A percentile compares a stretch with the other conserved stretches of the same genome.
These are phyloP conservation scores for Synanthedon tipuliformis DNA, from an alignment of 2,888 invertebrate species.

Conservation along the genomic window DNA sequence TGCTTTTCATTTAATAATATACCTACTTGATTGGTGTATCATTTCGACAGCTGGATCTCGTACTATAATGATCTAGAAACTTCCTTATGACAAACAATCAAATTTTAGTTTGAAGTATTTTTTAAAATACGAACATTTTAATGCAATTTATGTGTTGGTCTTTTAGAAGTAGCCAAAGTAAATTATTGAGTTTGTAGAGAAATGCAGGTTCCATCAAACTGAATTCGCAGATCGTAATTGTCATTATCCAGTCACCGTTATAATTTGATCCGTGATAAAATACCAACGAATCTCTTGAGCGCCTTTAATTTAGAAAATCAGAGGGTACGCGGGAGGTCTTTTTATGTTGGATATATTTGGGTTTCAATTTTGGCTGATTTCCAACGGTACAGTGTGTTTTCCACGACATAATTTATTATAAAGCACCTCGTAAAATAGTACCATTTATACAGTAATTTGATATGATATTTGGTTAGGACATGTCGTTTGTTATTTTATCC, in stretches of 20 bases:
- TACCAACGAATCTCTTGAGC: not conserved
- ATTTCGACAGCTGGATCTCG: too few relatives aligned
- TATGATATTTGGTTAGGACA: constrained; percentile 14
- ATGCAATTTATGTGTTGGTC: too few relatives aligned
- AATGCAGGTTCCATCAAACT: too few relatives aligned
- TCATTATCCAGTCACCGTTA: constrained; percentile 4
- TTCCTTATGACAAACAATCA: too few relatives aligned
- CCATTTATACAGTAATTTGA: constrained; percentile 21
- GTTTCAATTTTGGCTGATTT: constrained; percentile 19
- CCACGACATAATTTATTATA: constrained; percentile 28
- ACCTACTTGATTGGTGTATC: too few relatives aligned
- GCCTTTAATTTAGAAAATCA: not conserved
- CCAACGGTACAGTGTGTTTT: constrained; percentile 29
- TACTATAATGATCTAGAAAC: too few relatives aligned
- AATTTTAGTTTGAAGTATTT: too few relatives aligned
- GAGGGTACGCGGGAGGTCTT: constrained; percentile 4
- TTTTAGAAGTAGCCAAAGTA: too few relatives aligned
- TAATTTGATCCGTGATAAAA: not conserved
- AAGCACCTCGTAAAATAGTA: constrained; percentile 23
- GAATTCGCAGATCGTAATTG: constrained; percentile 5
- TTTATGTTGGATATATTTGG: constrained; percentile 11
- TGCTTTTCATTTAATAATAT: too few relatives aligned
- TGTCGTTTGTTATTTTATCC: not conserved
- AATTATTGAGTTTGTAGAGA: too few relatives aligned
- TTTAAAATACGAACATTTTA: too few relatives aligned